Evolutionary conservation across 2,797 vertebrate species (phyloP).

Genomic region (Phalloptychus januarius): DNA sequence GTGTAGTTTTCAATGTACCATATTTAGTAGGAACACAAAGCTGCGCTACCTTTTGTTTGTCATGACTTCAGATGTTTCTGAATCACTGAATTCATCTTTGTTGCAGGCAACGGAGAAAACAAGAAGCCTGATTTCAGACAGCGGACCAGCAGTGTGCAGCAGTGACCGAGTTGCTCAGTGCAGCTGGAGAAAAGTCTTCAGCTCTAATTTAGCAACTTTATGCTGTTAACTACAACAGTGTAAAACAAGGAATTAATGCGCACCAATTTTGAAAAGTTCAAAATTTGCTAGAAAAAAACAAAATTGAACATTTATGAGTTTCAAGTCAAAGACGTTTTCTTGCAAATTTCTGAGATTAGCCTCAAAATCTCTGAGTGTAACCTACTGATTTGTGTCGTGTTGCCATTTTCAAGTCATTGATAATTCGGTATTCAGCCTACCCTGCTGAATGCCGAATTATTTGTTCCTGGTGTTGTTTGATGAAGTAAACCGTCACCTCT

Average conservation of each 20-base stretch:
- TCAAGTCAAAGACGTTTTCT: no score
- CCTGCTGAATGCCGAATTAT: not conserved
- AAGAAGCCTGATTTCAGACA: not conserved
- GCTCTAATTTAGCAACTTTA: no score
- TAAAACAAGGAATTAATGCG: no score
- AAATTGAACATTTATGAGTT: no score
- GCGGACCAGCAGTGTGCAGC: not conserved
- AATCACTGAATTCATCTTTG: not conserved
- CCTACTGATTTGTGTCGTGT: not conserved
- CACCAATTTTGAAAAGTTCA: not conserved
- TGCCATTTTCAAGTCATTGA: conserved; percentile 10
- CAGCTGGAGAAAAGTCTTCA: not conserved
- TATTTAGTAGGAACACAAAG: not conserved
- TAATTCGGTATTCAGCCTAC: conserved; percentile 14
- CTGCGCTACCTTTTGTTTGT: not conserved
- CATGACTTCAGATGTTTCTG: not conserved
- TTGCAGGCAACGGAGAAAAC: not conserved
- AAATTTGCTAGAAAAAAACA: no score
- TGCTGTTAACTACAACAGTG: no score
- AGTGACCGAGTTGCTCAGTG: not conserved
- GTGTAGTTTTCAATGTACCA: not conserved
- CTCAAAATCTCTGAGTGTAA: no score
- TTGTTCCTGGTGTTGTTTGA: not conserved
- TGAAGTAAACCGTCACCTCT: not conserved
- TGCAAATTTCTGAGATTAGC: no score